Conservation (phyloP, 92 coral and sea anemone species). For the Plumapathes pennacea region DNA sequence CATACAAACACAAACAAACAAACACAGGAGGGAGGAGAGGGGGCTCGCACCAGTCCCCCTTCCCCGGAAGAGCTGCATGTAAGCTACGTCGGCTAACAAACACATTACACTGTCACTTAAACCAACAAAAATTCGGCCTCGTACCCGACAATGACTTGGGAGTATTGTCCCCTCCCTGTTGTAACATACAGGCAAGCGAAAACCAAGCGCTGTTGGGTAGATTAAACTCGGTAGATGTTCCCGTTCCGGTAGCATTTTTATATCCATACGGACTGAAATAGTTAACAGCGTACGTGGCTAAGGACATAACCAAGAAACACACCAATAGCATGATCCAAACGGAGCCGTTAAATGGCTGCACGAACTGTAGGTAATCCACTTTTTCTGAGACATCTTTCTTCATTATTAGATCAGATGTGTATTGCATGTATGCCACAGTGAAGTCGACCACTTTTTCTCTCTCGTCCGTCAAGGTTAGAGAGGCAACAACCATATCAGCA, state of each 20-base stretch:
- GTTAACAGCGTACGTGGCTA: not conserved
- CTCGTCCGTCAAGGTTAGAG: constrained; percentile 3
- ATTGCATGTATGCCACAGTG: constrained; percentile 7
- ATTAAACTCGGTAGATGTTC: not conserved
- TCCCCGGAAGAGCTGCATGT: too few species aligned
- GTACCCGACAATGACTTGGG: not conserved
- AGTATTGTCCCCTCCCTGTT: constrained; percentile 14
- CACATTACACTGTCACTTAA: too few species aligned
- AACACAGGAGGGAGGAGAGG: too few species aligned
- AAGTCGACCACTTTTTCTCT: constrained; percentile 13
- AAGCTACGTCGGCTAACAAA: too few species aligned
- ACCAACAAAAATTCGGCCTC: not conserved
- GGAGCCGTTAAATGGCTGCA: constrained; percentile 12
- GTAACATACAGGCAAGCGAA: not conserved
- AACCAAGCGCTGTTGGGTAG: too few species aligned
- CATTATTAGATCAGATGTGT: constrained; percentile 1
- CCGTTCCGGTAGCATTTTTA: not conserved
- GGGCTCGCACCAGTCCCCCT: too few species aligned
- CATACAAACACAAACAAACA: too few species aligned
- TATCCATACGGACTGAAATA: constrained; percentile 19
- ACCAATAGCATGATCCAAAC: constrained; percentile 17
- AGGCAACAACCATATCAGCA: constrained; percentile 19
- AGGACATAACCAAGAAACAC: not conserved
- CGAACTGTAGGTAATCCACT: not conserved
- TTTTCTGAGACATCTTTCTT: not conserved